Conservation (phyloP, 1,140 invertebrate genomes). For the Drosophila mauritiana region DNA sequence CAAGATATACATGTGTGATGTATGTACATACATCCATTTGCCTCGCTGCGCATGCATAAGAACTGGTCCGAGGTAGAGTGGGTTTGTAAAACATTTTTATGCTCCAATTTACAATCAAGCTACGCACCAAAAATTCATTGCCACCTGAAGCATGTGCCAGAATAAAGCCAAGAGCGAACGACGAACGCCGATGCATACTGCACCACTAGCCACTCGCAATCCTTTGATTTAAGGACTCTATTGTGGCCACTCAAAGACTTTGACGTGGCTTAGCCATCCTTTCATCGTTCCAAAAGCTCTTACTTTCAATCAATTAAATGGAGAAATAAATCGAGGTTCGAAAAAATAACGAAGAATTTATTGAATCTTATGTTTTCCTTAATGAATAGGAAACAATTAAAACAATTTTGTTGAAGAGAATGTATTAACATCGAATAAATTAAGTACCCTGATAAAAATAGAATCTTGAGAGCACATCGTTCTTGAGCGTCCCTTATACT, state of each 20-base stretch:
- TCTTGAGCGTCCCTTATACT: not conserved
- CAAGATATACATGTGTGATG: slow-evolving; percentile 39
- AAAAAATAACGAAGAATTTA: too few species aligned
- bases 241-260: not conserved
- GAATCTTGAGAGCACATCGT: not conserved
- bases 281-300: not conserved
- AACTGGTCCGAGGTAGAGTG: slow-evolving; percentile 26
- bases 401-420: too few species aligned
- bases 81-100: slow-evolving; percentile 75
- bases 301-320: not conserved
- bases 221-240: slow-evolving; percentile 8
- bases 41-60: slow-evolving; percentile 22
- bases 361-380: too few species aligned
- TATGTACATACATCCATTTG: slow-evolving; percentile 7
- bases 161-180: slow-evolving; percentile 27
- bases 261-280: not conserved
- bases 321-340: not conserved
- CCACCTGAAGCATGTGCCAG: slow-evolving; percentile 73
- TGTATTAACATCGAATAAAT: too few species aligned
- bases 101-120: slow-evolving; percentile 80
- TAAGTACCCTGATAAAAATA: too few species aligned
- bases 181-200: slow-evolving; percentile 15
- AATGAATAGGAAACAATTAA: too few species aligned
- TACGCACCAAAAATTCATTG: slow-evolving; percentile 80
- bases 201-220: slow-evolving; percentile 20